Evolutionary conservation across 1,140 invertebrate genomes (phyloP), one percentile per base, ranked within the genome.

Genomic region (Drosophila sturtevanti): DNA sequence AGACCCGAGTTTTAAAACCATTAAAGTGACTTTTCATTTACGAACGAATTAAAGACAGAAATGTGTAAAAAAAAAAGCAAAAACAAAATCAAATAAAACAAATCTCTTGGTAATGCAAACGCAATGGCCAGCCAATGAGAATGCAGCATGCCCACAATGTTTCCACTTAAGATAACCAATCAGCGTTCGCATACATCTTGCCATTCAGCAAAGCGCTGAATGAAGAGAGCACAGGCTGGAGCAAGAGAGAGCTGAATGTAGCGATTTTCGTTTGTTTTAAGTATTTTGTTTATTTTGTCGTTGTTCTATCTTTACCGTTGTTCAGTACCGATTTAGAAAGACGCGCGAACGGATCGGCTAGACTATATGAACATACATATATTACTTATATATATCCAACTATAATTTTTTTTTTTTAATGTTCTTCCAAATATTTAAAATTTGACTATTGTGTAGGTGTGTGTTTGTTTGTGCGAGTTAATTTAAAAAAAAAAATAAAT

Each of bases 281-380:
- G 41, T 10, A 48, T 48, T 48, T 18, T 48, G 41, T 48, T 48
- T 48, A 48, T 48, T 48, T 48, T 48, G 41, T 48, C 41, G 41
- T 21, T 48, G 41, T 48, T 48, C 41, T 48, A 48, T 48, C 41
- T 11, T 48, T 48, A 48, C 41, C 41, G 41, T 48, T 48, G 41
- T 48, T 82, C 89, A 90, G 89, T 90, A 84, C 84, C 82, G 79
- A 85, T 90, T 89, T 74, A 78, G 79, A 76, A 74, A 72, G 77
- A 77, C 75, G 65, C 79, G 72, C 80, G 81, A 65, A 63, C 80
- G 81, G 79, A 85, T 70, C 81, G 81, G 72, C 64, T 71, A 22
- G 59, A 74, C 31, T 24, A 69, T 62, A 27, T 16, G 44, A 35
- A 59, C 59, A 24, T 35, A 41, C 27, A 41, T 27, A 62, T 38